Evolutionary conservation across 2,888 invertebrate genomes (phyloP), one percentile per base, ranked within the genome.

Genomic region (Argyra leucocephala): DNA sequence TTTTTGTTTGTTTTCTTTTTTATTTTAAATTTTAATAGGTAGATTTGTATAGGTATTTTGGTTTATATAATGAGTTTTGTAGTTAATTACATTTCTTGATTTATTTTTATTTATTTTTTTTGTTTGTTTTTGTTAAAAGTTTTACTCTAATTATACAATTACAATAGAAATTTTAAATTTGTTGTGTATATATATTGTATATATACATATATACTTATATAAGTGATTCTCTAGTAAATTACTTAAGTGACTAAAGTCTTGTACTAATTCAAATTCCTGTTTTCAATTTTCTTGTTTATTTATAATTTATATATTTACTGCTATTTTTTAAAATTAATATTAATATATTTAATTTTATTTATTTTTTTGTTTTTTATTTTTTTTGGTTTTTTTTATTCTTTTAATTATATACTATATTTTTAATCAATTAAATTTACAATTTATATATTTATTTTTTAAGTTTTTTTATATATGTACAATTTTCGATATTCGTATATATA

Each of bases 381-480:
- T 59, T 59, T 22, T 23, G 23, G 15, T 24, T 59, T 23, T 59
- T 23, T 23, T 58, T 22, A 22, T 22, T 23, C 21, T n/a, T 57
- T 57, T 57, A 6, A 18, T 57, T 57, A n/a, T 21, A 57, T n/a
- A 57, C 10, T 57, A 57, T 22, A 57, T 21, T 57, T 22, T 57
- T 57, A 31, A 31, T 7, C n/a, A n/a, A n/a, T 10, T 31, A 31
- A 7, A 31, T 67, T 61, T 69, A 64, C 69, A 69, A 63, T 69
- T 71, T 68, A 67, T 69, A 31, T 31, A 12, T 31, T 10, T 12
- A 31, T 10, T 31, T 31, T 31, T 10, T 10, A 26, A 6, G 3
- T 31, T 48, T 64, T 64, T 58, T 62, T 65, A 66, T 60, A 63
- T 67, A 23, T 64, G 63, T 68, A 67, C 66, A 69, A 67, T 69